These are phyloP conservation scores for Abscondita cerata DNA, from an alignment of 2,888 invertebrate genomes.

Conservation along the genomic window DNA sequence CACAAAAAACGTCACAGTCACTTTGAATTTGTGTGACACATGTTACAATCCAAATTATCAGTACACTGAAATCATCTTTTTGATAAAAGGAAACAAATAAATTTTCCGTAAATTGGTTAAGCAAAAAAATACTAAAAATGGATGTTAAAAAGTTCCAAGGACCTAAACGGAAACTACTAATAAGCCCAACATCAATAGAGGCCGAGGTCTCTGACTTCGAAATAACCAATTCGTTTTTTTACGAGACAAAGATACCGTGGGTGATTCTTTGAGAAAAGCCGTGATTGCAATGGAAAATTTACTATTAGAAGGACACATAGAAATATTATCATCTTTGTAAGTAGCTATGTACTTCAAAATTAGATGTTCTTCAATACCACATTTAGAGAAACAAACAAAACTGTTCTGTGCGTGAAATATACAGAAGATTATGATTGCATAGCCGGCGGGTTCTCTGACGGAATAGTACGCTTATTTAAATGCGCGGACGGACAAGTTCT, in stretches of 20 bases:
- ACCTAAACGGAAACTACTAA: slow-evolving; percentile 24
- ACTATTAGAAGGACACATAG: slow-evolving; percentile 44
- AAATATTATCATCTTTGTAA: slow-evolving; percentile 46
- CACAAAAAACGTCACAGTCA: too few species aligned
- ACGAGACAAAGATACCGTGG: slow-evolving; percentile 23
- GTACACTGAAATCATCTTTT: too few species aligned
- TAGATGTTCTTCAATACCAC: background rate
- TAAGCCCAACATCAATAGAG: slow-evolving; percentile 11
- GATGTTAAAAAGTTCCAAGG: slow-evolving; percentile 7
- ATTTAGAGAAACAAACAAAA: slow-evolving; percentile 62
- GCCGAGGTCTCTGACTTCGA: slow-evolving; percentile 16
- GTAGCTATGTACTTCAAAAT: too few species aligned
- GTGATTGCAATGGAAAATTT: slow-evolving; percentile 43
- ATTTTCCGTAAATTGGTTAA: background rate
- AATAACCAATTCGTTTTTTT: slow-evolving; percentile 33
- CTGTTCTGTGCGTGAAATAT: slow-evolving; percentile 66
- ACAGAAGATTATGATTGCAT: slow-evolving; percentile 67
- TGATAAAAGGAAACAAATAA: too few species aligned
- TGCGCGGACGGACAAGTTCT: slow-evolving; percentile 60
- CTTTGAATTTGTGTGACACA: too few species aligned
- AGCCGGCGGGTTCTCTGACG: slow-evolving; percentile 68
- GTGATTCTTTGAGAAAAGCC: slow-evolving; percentile 28
- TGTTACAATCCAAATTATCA: too few species aligned
- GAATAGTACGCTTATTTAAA: slow-evolving; percentile 64
- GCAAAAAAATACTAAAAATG: background rate